Evolutionary conservation across 1,140 invertebrate species (phyloP).

Genomic region (Latrodectus geometricus): DNA sequence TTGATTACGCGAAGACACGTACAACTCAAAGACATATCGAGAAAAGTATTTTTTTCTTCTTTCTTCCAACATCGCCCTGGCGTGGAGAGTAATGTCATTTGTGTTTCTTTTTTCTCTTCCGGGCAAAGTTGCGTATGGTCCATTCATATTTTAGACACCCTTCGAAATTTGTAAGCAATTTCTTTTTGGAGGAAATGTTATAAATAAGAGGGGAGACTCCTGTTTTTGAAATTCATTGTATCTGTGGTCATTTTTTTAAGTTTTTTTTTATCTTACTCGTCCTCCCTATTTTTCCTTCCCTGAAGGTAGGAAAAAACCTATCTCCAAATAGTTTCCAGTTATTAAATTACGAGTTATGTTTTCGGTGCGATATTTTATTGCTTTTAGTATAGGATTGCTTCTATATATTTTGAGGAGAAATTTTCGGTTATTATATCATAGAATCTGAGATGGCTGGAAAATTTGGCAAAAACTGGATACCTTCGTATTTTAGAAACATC

Average conservation of each 20-base stretch:
- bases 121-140: not conserved
- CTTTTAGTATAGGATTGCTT: not conserved
- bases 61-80: not conserved
- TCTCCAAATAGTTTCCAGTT: not conserved
- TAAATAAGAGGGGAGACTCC: too few species aligned
- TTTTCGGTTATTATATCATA: too few species aligned
- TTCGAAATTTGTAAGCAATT: slow-evolving; percentile 7
- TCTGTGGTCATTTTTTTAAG: too few species aligned
- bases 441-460: too few species aligned
- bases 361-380: not conserved
- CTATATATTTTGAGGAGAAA: too few species aligned
- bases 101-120: not conserved
- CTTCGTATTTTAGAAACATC: too few species aligned
- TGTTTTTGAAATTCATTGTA: too few species aligned
- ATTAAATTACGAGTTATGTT: slow-evolving; percentile 1
- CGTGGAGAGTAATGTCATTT: not conserved
- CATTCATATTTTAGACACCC: not conserved
- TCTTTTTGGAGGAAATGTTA: not conserved
- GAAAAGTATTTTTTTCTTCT: slow-evolving; percentile 2
- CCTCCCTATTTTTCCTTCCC: not conserved
- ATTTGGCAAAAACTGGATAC: too few species aligned
- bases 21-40: slow-evolving; percentile 32
- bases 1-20: slow-evolving; percentile 45
- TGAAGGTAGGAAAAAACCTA: not conserved
- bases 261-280: too few species aligned